Base-by-base conservation (phyloP, 2,888 invertebrate species). In the Bugula neritina region DNA sequence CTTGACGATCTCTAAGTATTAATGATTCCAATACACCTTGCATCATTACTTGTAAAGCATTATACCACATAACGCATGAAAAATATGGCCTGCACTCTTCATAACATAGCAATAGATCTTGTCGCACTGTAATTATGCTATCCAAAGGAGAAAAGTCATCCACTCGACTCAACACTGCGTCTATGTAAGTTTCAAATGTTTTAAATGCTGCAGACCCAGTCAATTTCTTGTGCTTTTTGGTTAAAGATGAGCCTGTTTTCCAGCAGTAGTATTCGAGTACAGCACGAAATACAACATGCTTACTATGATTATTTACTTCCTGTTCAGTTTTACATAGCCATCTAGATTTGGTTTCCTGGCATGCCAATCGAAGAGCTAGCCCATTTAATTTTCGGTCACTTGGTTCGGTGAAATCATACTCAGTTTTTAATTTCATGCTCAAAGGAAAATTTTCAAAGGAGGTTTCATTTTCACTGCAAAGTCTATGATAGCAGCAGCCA, bases 401-500 rank as follows among this genome's bases (percentile, higher is more conserved):
- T 25, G 27, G 63, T 31, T 27, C 2, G 13, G 31, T 27, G 31
- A 34, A n/a, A 10, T 63, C 10, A 31, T 63, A 63, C 2, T 17
- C 29, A 13, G 5, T 5, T n/a, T 63, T 63, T 1, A 63, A n/a
- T 31, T 63, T 27, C 2, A 10, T 31, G n/a, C 63, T 63, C 63
- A 63, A 31, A n/a, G 63, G 63, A 63, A 63, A 63, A 31, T 63
- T 63, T 10, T 2, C 31, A 25, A 63, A 63, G 31, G 21, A 27
- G 5, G 55, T 13, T 31, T 13, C 63, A 34, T 29, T 27, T 63
- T 13, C 27, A 63, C 63, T 25, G n/a, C n/a, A n/a, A 1, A 63
- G 63, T 31, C 63, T 77, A 73, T 83, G 82, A 72, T 82, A 83
- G 73, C 83, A 83, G 74, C 83, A 83, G 73, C 80, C 78, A 0